A percentile compares a stretch with the other conserved stretches of the same genome.
These are phyloP conservation scores for Platerodrilus igneus DNA, from an alignment of 2,888 invertebrate genomes.

Conservation along the genomic window DNA sequence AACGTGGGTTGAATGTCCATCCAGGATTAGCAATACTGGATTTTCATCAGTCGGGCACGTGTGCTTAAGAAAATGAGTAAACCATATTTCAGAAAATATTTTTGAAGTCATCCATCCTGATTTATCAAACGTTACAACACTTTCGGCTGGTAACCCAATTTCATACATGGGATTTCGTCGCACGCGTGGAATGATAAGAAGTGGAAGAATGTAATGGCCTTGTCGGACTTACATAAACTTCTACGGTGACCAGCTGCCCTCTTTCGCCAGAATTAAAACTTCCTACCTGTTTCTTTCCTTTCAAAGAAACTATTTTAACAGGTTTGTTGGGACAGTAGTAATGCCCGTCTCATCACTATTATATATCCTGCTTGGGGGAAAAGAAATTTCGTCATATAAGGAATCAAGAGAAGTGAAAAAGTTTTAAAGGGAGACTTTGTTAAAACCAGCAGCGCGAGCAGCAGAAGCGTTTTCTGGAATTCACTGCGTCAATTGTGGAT, in stretches of 20 bases:
- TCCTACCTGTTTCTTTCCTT: no score
- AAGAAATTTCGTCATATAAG: constrained; percentile 8
- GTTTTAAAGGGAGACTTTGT: constrained; percentile 25
- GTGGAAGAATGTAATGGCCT: constrained; percentile 2
- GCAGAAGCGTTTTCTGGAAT: constrained; percentile 24
- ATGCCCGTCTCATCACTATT: constrained; percentile 40
- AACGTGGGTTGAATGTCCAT: no score
- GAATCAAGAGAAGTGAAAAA: constrained; percentile 29
- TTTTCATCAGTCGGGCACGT: no score
- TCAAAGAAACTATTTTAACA: constrained; percentile 3
- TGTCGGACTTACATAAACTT: no score
- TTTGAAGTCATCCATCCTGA: constrained; percentile 6
- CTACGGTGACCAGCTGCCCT: no score
- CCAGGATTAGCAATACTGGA: no score
- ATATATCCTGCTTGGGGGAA: constrained; percentile 23
- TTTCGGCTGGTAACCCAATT: constrained; percentile 2
- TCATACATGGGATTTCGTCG: constrained; percentile 5
- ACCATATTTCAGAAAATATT: constrained; percentile 5
- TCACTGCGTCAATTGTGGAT: constrained; percentile 21
- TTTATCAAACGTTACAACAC: constrained; percentile 2
- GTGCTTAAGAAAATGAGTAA: constrained; percentile 5
- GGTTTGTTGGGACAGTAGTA: constrained; percentile 36
- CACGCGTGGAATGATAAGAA: constrained; percentile 2
- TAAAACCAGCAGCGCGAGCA: constrained; percentile 28
- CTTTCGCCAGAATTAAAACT: no score